Base-by-base conservation (phyloP, 1,140 invertebrate genomes). In the Achroia grisella region DNA sequence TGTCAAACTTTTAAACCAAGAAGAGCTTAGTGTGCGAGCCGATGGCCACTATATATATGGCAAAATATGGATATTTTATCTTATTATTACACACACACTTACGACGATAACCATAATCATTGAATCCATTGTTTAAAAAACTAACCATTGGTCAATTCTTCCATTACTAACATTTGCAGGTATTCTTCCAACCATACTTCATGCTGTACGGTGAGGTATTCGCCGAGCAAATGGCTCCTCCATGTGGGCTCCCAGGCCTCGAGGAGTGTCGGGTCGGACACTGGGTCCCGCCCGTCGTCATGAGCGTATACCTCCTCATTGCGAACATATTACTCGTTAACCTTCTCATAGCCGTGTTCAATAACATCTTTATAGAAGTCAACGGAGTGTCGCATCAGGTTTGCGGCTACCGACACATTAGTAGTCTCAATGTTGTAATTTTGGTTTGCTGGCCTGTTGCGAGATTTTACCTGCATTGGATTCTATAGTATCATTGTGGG, bases 131-230 rank as follows among this genome's bases (percentile, higher is more conserved):
- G 6, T 6, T 23, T 2, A 23, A 6, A 23, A 23, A 23, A 23
- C 17, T 3, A 23, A 23, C 6, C 17, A 23, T 23, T 23, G 6
- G 17, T 23, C 17, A 23, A 3, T 23, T 23, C 30, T 45, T 35
- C 17, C 40, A 13, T 28, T 40, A 71, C 67, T 71, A 75, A 72
- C 65, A 65, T 52, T 81, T 77, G 29, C 78, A 97, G 89, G 93
- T 98, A 39, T 98, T 98, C 87, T 94, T 96, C 79, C 94, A 98
- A 84, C 97, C 97, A 15, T 96, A 99, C 80, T 99, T 98, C 86
- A 99, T 99, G 97, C 88, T 99, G 58, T 99, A 99, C 82, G 98
- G 98, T 65, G 97, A 99, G 88, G 95, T 99, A 44, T 99, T 98
- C 87, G 97, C 97, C 6, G 95, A 95, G 69, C 91, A 93, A 70